A percentile compares a stretch with the other conserved stretches of the same genome.
Evolutionary conservation across 2,113 vertebrate species (phyloP).

Genomic region (Hyaena hyaena): DNA sequence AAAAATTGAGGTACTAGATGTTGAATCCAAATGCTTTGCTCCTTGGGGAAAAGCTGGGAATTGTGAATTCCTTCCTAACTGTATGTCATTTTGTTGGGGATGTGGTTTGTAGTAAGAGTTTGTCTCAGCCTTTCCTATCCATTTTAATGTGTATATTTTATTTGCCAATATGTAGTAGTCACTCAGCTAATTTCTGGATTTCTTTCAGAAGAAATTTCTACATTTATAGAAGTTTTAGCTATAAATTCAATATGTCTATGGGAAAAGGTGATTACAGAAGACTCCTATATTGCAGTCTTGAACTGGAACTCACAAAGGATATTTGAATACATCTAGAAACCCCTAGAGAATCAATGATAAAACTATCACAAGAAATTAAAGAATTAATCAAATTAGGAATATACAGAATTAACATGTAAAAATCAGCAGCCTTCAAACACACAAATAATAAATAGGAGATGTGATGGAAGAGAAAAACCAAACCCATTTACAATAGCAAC

Average conservation of each 20-base stretch:
- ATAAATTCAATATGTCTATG: background rate
- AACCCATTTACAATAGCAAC: background rate
- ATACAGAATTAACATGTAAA: background rate
- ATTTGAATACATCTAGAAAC: background rate
- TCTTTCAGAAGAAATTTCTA: background rate
- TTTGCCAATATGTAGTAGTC: background rate
- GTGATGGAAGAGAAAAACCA: background rate
- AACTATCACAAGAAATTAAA: background rate
- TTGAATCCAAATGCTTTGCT: background rate
- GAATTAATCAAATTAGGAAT: background rate
- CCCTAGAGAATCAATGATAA: background rate
- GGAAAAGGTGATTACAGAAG: background rate
- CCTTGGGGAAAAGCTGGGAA: background rate
- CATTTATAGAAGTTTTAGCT: background rate
- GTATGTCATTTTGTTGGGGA: background rate
- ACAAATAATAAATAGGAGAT: background rate
- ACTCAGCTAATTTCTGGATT: background rate
- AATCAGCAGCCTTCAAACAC: background rate
- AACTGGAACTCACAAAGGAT: background rate
- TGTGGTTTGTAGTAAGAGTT: background rate
- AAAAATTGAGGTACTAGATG: background rate
- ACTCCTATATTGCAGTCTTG: background rate
- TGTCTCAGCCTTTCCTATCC: background rate
- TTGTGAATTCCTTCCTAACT: background rate
- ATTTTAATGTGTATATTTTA: background rate